phyloP scores from a whole-genome alignment of 2,797 vertebrate species.

The Bradypus variegatus region DNA sequence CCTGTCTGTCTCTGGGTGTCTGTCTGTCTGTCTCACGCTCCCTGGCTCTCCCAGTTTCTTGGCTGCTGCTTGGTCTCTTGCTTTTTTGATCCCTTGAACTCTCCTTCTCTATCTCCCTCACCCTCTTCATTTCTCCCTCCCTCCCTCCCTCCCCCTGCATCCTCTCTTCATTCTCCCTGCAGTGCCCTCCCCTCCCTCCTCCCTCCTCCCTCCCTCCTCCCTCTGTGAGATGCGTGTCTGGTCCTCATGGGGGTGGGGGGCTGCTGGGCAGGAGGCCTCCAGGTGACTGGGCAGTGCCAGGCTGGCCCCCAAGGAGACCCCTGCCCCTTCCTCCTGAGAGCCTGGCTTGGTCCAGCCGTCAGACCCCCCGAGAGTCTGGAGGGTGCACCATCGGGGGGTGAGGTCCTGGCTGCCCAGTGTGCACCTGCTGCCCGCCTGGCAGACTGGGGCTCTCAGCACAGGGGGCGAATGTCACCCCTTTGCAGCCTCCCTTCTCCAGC shows the following conservation, averaged over 20 bases:
- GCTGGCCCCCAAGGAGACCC: neutral
- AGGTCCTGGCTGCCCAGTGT: rapidly evolving
- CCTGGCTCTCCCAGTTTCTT: neutral
- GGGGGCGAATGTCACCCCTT: neutral
- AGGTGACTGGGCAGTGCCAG: neutral
- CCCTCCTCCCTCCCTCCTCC: neutral
- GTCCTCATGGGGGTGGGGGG: neutral
- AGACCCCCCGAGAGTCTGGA: neutral
- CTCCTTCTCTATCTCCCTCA: neutral
- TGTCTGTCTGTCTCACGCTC: neutral
- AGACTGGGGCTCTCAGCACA: neutral
- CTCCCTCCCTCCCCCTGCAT: too few species aligned
- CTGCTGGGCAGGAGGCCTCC: neutral
- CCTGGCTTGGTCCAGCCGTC: neutral
- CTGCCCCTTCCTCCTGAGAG: neutral
- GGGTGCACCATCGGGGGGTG: neutral
- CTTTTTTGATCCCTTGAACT: rapidly evolving
- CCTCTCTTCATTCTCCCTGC: neutral
- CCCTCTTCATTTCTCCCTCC: too few species aligned
- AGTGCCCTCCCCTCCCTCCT: too few species aligned
- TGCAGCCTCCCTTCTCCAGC: neutral
- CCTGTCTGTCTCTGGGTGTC: neutral
- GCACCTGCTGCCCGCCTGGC: neutral
- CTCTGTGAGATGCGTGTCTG: neutral
- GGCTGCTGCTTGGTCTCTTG: neutral